Percentiles rank a stretch among this genome's conserved stretches.
Conservation (phyloP, 2,113 vertebrate species). For the Ciconia maguari region DNA sequence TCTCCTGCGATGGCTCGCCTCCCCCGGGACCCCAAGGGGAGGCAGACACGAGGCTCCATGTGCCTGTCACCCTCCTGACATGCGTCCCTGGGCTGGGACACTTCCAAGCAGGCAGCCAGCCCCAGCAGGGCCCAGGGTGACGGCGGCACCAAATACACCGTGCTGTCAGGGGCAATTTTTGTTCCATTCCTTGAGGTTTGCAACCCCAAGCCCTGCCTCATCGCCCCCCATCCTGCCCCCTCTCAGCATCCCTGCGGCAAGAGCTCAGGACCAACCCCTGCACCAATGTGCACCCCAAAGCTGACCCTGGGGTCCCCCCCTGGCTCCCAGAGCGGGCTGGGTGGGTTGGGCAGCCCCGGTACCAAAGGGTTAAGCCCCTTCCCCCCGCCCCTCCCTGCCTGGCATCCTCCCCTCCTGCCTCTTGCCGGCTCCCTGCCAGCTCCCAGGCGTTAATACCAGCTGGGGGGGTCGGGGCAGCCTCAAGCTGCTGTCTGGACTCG, state of each 20-base stretch:
- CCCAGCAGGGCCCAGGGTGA: fast-evolving
- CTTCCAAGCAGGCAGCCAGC: neutral
- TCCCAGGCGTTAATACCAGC: constrained; percentile 40
- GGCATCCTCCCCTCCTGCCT: neutral
- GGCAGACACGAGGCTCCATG: neutral
- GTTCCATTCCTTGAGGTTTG: fast-evolving
- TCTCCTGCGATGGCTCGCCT: fast-evolving
- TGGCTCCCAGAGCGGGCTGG: neutral
- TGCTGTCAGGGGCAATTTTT: neutral
- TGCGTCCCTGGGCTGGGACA: fast-evolving
- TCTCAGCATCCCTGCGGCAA: neutral
- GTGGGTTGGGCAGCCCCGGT: neutral
- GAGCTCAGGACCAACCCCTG: neutral
- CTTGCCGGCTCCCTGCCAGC: constrained; percentile 24
- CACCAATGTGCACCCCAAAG: neutral
- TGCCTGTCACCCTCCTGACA: neutral
- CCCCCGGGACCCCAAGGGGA: neutral
- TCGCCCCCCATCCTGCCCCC: neutral
- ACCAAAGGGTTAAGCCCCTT: constrained; percentile 40
- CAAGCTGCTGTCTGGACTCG: constrained; percentile 36
- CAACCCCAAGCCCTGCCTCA: neutral
- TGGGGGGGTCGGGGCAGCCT: neutral
- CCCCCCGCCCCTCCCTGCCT: neutral
- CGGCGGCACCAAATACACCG: fast-evolving
- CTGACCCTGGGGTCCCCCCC: neutral